A percentile compares a stretch with the other conserved stretches of the same genome.
Conservation (phyloP, 2,113 vertebrate species). For the Trogon surrucura region DNA sequence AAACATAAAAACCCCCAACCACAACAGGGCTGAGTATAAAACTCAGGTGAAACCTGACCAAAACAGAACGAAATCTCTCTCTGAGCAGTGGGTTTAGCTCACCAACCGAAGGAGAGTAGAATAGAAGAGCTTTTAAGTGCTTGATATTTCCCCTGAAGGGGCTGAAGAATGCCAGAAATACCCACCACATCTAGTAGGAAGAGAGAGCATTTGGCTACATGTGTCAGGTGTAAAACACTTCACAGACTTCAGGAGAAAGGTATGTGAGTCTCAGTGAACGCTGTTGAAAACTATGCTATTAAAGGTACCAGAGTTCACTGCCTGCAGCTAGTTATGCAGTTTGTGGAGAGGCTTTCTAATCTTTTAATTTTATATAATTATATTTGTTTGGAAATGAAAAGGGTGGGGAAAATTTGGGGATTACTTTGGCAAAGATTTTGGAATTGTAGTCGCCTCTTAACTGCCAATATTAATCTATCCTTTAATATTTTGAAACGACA, state of each 20-base stretch:
- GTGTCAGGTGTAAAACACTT: conserved; percentile 51
- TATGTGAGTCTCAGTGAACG: background rate
- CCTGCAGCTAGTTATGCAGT: conserved; percentile 71
- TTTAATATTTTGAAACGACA: conserved; percentile 13
- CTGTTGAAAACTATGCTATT: conserved; percentile 43
- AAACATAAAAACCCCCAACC: background rate
- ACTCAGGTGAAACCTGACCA: background rate
- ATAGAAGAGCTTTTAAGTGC: background rate
- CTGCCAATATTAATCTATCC: conserved; percentile 42
- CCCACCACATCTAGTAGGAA: conserved; percentile 25
- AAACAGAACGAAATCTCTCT: background rate
- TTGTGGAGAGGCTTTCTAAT: conserved; percentile 71
- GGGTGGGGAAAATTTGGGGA: conserved; percentile 46
- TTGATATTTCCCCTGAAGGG: conserved; percentile 22
- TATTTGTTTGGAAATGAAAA: conserved; percentile 49
- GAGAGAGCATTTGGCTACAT: conserved; percentile 31
- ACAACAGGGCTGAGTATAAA: background rate
- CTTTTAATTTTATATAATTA: conserved; percentile 75
- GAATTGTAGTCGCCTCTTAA: conserved; percentile 22
- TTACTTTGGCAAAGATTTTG: conserved; percentile 53
- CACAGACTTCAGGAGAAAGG: conserved; percentile 55
- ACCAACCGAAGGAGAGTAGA: background rate
- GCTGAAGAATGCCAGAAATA: conserved; percentile 65
- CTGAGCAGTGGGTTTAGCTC: background rate
- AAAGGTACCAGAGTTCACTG: conserved; percentile 48